Evolutionary conservation across 2,113 vertebrate species (phyloP), one percentile per base, ranked within the genome.

Genomic region (Petroica traversi): DNA sequence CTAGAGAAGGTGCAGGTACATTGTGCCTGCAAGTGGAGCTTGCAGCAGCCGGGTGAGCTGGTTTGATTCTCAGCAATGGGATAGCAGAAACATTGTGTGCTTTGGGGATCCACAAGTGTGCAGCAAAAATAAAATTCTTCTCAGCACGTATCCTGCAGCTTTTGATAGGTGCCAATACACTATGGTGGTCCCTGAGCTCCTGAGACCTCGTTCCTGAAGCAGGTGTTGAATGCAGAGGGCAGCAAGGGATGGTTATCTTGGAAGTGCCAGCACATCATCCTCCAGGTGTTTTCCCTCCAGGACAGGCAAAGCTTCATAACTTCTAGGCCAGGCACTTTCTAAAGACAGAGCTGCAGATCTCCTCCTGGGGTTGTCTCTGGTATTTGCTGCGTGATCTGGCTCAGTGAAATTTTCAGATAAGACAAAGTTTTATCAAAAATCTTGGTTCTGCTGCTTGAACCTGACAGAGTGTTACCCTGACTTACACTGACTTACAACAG

Each of bases 101-200:
- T 66, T 79, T 24, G 38, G 46, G 62, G 34, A 79, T 45, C 62
- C 34, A 49, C 0, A 4, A 67, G 33, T 0, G 0, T 13, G 52
- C 1, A 3, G 64, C 15, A 84, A 67, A 91, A 86, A 91, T 25
- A 59, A 59, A 68, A 33, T 66, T 19, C 29, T 81, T 87, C 64
- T 85, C 18, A 41, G 8, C 2, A 2, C 7, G 28, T 12, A 28
- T 52, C 23, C 14, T 68, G 40, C 58, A 71, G 73, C 33, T 76
- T 86, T 77, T 8, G 1, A 46, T 14, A 49, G 33, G 14, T 67
- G 57, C n/a, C 2, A 5, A 29, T 23, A 67, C 0, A 3, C 34
- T 43, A 34, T 1, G 14, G 66, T 66, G 43, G 17, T 75, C 33
- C 29, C 33, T 0, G 0, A 54, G 67, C 19, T 63, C 52, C 57